Conservation (phyloP, 2,888 invertebrate species). For the Nineta flava region DNA sequence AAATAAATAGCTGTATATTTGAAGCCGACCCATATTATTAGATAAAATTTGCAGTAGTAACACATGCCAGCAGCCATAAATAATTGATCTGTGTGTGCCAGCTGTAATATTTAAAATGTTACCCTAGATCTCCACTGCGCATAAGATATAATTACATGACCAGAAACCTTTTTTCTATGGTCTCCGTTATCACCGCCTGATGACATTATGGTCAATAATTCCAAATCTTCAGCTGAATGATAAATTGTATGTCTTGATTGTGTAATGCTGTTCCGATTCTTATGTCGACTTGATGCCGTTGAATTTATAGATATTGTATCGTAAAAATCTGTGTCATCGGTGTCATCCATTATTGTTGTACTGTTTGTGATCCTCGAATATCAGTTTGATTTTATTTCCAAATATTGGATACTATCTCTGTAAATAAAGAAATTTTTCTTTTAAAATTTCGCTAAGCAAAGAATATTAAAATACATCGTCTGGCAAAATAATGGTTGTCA, state of each 20-base stretch:
- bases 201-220: constrained; percentile 23
- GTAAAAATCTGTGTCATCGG: constrained; percentile 25
- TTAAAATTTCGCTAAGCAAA: too few relatives aligned
- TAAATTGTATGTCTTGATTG: constrained; percentile 41
- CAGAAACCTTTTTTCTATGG: constrained; percentile 31
- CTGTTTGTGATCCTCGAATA: too few relatives aligned
- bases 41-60: too few relatives aligned
- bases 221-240: constrained; percentile 39
- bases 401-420: too few relatives aligned
- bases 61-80: too few relatives aligned
- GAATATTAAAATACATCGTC: too few relatives aligned
- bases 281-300: constrained; percentile 15
- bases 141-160: constrained; percentile 34
- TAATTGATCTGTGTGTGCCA: neutral
- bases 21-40: too few relatives aligned
- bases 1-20: too few relatives aligned
- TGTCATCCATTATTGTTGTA: constrained; percentile 11
- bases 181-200: constrained; percentile 9
- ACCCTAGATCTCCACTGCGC: constrained; percentile 45
- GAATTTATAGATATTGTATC: constrained; percentile 27
- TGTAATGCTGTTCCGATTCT: constrained; percentile 25
- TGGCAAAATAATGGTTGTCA: too few relatives aligned
- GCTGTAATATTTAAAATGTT: constrained; percentile 17
- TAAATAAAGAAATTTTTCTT: too few relatives aligned
- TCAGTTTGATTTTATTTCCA: too few relatives aligned